These are phyloP conservation scores for Drosophila eugracilis DNA, from an alignment of 1,140 invertebrate genomes.

Conservation along the genomic window DNA sequence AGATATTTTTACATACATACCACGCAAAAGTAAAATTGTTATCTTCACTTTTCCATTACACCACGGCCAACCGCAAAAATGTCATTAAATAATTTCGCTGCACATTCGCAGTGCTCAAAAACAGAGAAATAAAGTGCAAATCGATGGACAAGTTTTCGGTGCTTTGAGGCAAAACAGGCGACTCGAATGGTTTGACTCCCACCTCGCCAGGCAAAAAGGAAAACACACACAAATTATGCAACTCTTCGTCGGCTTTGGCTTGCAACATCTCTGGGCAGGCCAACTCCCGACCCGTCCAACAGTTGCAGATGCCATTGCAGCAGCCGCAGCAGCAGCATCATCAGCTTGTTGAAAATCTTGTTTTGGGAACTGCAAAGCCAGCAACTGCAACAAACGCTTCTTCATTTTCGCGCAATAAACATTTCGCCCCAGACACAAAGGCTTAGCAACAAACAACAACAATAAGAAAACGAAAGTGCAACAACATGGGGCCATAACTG, in stretches of 20 bases:
- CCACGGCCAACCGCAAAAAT: slow-evolving; percentile 62
- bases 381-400: slow-evolving; percentile 64
- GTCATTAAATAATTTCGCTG: slow-evolving; percentile 62
- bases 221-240: slow-evolving; percentile 78
- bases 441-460: slow-evolving; percentile 21
- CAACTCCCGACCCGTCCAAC: slow-evolving; percentile 30
- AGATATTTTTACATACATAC: slow-evolving; percentile 20
- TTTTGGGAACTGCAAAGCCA: slow-evolving; percentile 68
- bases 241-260: slow-evolving; percentile 68
- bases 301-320: slow-evolving; percentile 46
- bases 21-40: slow-evolving; percentile 20
- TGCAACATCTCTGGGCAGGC: slow-evolving; percentile 66
- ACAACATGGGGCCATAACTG: slow-evolving; percentile 45
- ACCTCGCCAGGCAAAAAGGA: slow-evolving; percentile 50
- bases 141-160: slow-evolving; percentile 63
- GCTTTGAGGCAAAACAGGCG: slow-evolving; percentile 29
- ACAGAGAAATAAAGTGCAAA: slow-evolving; percentile 60
- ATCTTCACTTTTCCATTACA: slow-evolving; percentile 34
- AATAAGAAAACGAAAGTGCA: slow-evolving; percentile 78
- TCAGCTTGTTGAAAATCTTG: slow-evolving; percentile 62
- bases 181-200: slow-evolving; percentile 56
- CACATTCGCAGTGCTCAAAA: slow-evolving; percentile 36
- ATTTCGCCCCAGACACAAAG: slow-evolving; percentile 61
- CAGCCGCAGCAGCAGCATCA: slow-evolving; percentile 13
- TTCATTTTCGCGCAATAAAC: slow-evolving; percentile 76